Base-by-base conservation (phyloP, 2,888 invertebrate species). In the Pollenia amentaria region DNA sequence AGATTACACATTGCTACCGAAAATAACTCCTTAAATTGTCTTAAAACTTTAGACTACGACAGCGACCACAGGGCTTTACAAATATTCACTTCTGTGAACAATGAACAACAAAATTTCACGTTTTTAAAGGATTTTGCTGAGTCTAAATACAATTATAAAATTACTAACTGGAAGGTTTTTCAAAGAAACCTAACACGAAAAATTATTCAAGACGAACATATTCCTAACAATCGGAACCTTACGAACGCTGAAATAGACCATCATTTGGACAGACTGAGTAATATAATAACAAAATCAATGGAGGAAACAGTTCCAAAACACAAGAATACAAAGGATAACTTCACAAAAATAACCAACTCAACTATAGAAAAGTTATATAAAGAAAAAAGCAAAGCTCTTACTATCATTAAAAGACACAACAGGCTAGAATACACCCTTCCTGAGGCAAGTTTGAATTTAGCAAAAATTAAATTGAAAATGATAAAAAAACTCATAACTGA, bases 41-140 rank as follows among this genome's bases (percentile, higher is more conserved):
- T 29, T 29, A 29, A 29, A 29, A 3, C 29, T 3, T 29, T 69
- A 29, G 67, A 69, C 38, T 69, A 51, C 18, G 67, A 51, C 51
- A 69, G 55, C n/a, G 67, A 69, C 9, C 51, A 69, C 6, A 51
- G 14, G 14, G 67, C 51, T 29, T 10, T 69, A 51, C 38, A 69
- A 51, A 51, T 69, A 21, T 38, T 51, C 7, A 69, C 18, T 42
- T 67, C 10, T 18, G 21, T 21, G 21, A 67, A 48, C 21, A 48
- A 48, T 6, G 67, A 48, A 46, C 46, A 21, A 1, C 16, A 67
- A 42, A 48, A 48, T 21, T 48, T 48, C 3, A 48, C 48, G 46
- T 16, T 67, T 67, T 21, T 55, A 18, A 21, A 9, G 9, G 55
- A 55, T 18, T 21, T 21, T 18, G 21, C 18, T 55, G 18, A 55